Evolutionary conservation across 2,888 invertebrate genomes (phyloP), one percentile per base, ranked within the genome.

Genomic region (Baronia brevicornis): DNA sequence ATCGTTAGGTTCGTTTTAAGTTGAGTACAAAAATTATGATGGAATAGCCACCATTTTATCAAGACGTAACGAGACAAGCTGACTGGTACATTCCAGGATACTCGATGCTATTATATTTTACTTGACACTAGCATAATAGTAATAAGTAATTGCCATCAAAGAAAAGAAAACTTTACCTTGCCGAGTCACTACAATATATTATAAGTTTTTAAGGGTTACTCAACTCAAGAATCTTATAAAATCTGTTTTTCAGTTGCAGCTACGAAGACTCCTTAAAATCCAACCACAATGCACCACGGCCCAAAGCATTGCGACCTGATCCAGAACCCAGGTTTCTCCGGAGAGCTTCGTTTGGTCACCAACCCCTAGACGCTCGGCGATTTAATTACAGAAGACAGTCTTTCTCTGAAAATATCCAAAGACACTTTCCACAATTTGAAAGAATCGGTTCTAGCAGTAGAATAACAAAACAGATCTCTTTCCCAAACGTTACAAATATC

Each of bases 181-280:
- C n/a, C n/a, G n/a, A n/a, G n/a, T n/a, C n/a, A n/a, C n/a, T n/a
- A n/a, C n/a, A n/a, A n/a, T n/a, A n/a, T n/a, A n/a, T n/a, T n/a
- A n/a, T n/a, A n/a, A n/a, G n/a, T n/a, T n/a, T n/a, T n/a, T n/a
- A n/a, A n/a, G n/a, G n/a, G n/a, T n/a, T n/a, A n/a, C n/a, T n/a
- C n/a, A n/a, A n/a, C n/a, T n/a, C n/a, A n/a, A n/a, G n/a, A n/a
- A n/a, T n/a, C n/a, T n/a, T n/a, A n/a, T n/a, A n/a, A n/a, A n/a
- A n/a, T n/a, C n/a, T n/a, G 17, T 10, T 34, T 41, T 23, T 22
- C 68, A 89, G 87, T 53, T 91, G 91, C 69, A 93, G 92, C 56
- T 93, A 93, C 63, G 93, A 93, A 70, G 93, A 93, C 57, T 93
- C 93, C 0, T 70, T 93, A 20, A 93, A 93, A 61, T 91, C 90